Base-by-base conservation (phyloP, 1,140 invertebrate genomes). In the Bombus haemorrhoidalis region DNA sequence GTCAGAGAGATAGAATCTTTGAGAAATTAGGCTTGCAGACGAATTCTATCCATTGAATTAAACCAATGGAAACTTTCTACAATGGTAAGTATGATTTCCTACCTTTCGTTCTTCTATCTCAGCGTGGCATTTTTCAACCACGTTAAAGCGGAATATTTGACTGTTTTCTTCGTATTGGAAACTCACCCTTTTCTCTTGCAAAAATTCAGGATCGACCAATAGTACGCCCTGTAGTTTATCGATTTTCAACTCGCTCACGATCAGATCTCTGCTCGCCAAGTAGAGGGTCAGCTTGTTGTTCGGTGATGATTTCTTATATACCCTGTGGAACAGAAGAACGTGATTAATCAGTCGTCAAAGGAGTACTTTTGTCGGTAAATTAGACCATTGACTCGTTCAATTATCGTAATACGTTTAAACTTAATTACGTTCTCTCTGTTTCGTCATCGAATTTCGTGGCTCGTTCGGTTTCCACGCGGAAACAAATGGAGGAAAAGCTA, bases 201-300 rank as follows among this genome's bases (percentile, higher is more conserved):
- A 93, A 90, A 96, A 96, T 28, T 97, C 97, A 0, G 97, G 96
- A 91, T 98, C 98, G 2, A 98, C 96, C 78, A 97, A 95, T 5
- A 98, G 95, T 13, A 98, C 97, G 64, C 98, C 98, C 87, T 97
- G 97, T 41, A 98, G 96, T 87, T 96, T 96, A 92, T 98, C 97
- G 66, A 98, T 97, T 92, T 95, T 95, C 62, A 96, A 96, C 76
- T 96, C 96, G 81, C 97, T 96, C 28, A 98, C 96, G 1, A 98
- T 96, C 69, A 98, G 95, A 93, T 98, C 98, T 57, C 98, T 95
- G 9, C 96, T 97, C 32, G 97, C 96, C 90, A 98, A 94, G 91
- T 98, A 98, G 37, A 98, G 92, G 0, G 97, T 98, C 69, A 98
- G 92, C 91, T 98, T 98, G 92, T 97, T 97, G 93, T 98, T 98